Evolutionary conservation across 2,888 invertebrate genomes (phyloP).

Genomic region (Eumerus sabulonum): DNA sequence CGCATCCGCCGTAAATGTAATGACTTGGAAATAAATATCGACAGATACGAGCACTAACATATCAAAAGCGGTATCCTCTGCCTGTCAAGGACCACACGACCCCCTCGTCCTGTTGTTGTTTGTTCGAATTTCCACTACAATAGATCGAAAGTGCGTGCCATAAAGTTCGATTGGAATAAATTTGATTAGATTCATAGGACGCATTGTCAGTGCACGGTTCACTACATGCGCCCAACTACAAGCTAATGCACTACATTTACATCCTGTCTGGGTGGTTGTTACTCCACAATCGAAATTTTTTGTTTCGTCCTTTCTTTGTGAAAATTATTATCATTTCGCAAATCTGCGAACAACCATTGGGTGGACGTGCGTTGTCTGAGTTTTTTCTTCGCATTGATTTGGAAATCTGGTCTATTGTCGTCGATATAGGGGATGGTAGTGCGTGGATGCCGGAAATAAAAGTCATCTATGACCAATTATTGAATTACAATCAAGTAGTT

Average conservation of each 20-base stretch:
- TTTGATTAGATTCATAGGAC: slow-evolving; percentile 45
- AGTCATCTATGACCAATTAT: slow-evolving; percentile 78
- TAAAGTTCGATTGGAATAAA: slow-evolving; percentile 65
- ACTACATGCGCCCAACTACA: slow-evolving; percentile 52
- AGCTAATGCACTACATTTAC: slow-evolving; percentile 68
- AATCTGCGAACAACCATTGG: slow-evolving; percentile 59
- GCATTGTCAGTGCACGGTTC: slow-evolving; percentile 44
- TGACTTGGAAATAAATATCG: slow-evolving; percentile 68
- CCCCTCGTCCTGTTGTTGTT: not conserved
- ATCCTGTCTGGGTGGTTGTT: slow-evolving; percentile 47
- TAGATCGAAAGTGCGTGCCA: slow-evolving; percentile 62
- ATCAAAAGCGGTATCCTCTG: slow-evolving; percentile 55
- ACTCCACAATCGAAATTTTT: not conserved
- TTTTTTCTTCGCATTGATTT: too few relatives aligned
- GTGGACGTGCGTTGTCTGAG: slow-evolving; percentile 37
- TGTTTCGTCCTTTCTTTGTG: too few relatives aligned
- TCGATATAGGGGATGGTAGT: slow-evolving; percentile 48
- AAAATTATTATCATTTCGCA: slow-evolving; percentile 66
- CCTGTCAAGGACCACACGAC: slow-evolving; percentile 5
- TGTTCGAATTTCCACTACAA: slow-evolving; percentile 34
- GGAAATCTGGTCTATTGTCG: slow-evolving; percentile 60
- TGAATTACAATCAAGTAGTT: slow-evolving; percentile 75
- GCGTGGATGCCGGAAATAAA: slow-evolving; percentile 73
- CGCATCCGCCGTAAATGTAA: slow-evolving; percentile 65
- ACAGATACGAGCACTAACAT: slow-evolving; percentile 56